These are phyloP conservation scores for Mormyrus hasselquistii DNA, from an alignment of 2,797 vertebrate genomes.

Conservation along the genomic window DNA sequence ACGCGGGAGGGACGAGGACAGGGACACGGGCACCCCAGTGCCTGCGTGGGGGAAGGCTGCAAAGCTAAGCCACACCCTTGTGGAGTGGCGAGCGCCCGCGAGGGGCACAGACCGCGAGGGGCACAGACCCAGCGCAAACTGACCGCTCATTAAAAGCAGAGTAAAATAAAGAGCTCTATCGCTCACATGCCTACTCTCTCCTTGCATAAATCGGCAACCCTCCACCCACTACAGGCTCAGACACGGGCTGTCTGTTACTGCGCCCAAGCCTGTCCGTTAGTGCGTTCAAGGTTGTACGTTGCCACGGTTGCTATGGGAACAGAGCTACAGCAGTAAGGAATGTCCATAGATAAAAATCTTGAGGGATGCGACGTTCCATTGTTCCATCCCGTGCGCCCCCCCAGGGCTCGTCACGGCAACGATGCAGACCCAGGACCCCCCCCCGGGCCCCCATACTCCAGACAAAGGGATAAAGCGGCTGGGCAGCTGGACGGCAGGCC, in stretches of 20 bases:
- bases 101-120: neutral
- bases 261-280: neutral
- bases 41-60: neutral
- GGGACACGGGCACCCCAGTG: neutral
- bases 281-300: slow-evolving; percentile 34
- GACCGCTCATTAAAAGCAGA: neutral
- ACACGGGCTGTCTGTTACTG: neutral
- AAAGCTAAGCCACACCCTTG: too few relatives aligned
- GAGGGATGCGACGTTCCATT: neutral
- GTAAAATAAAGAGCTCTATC: neutral
- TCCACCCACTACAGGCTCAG: neutral
- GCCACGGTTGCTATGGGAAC: slow-evolving; percentile 43
- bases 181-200: neutral
- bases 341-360: slow-evolving; percentile 27
- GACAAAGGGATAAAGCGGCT: neutral
- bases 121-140: neutral
- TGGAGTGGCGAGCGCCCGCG: neutral
- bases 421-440: neutral
- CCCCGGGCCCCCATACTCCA: neutral
- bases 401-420: too few relatives aligned
- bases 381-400: neutral
- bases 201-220: neutral
- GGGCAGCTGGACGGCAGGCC: neutral
- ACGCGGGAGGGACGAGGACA: neutral
- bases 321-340: slow-evolving; percentile 25